A percentile compares a stretch with the other conserved stretches of the same genome.
phyloP scores from a whole-genome alignment of 2,888 invertebrate species.

The Mesorhabditis spiculigera region DNA sequence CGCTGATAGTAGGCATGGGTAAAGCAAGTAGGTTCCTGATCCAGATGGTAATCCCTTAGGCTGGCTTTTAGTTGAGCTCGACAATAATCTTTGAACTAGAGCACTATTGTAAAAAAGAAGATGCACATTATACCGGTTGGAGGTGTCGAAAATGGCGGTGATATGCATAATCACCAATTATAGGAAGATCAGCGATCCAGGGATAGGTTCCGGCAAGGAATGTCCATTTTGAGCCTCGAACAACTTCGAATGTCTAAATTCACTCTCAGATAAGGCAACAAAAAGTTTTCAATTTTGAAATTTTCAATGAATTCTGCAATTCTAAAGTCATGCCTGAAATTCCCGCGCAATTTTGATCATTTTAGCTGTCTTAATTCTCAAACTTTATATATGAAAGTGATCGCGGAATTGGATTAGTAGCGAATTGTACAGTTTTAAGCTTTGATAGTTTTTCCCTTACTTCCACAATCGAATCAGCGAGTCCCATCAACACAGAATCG shows the following conservation, averaged over 20 bases:
- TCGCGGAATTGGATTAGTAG: too few relatives aligned
- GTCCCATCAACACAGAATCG: neutral
- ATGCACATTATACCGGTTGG: neutral
- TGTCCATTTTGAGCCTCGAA: slow-evolving; percentile 4
- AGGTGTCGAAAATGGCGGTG: slow-evolving; percentile 15
- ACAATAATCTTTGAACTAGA: slow-evolving; percentile 9
- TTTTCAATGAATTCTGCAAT: neutral
- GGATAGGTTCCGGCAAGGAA: neutral
- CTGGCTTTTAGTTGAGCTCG: slow-evolving; percentile 14
- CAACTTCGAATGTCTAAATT: neutral
- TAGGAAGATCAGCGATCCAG: slow-evolving; percentile 16
- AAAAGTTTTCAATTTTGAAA: neutral
- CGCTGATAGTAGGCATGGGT: slow-evolving; percentile 28
- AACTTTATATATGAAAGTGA: too few relatives aligned
- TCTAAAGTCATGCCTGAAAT: too few relatives aligned
- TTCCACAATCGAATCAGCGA: slow-evolving; percentile 1
- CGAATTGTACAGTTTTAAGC: too few relatives aligned
- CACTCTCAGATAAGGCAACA: neutral
- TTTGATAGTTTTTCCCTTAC: neutral
- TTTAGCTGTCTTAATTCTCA: too few relatives aligned
- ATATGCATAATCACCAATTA: slow-evolving; percentile 21
- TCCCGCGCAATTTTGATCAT: too few relatives aligned
- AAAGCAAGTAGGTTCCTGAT: slow-evolving; percentile 26
- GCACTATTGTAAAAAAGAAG: too few relatives aligned
- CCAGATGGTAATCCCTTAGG: slow-evolving; percentile 16